A percentile compares a stretch with the other conserved stretches of the same genome.
phyloP scores from a whole-genome alignment of 2,888 invertebrate genomes.

The Congeria kusceri region DNA sequence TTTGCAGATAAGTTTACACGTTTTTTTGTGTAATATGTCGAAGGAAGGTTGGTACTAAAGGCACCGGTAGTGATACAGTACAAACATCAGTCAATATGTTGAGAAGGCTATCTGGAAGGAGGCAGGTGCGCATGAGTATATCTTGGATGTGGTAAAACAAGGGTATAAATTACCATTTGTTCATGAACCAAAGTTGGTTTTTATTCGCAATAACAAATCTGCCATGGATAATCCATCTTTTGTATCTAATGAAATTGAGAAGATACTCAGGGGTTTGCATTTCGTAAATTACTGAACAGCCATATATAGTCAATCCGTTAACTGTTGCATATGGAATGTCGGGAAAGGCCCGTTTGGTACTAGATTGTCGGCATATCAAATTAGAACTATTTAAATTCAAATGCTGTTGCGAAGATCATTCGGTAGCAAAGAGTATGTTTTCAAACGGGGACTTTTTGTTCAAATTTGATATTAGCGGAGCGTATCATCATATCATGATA shows the following conservation, averaged over 20 bases:
- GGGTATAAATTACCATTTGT: slow-evolving; percentile 34
- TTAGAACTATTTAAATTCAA: slow-evolving; percentile 25
- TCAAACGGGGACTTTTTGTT: slow-evolving; percentile 25
- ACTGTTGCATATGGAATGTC: slow-evolving; percentile 31
- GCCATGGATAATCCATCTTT: slow-evolving; percentile 24
- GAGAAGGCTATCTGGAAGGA: slow-evolving; percentile 21
- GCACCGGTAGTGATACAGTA: background rate
- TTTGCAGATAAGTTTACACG: slow-evolving; percentile 22
- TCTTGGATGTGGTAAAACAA: slow-evolving; percentile 16
- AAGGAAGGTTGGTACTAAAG: background rate
- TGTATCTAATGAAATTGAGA: slow-evolving; percentile 26
- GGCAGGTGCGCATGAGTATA: slow-evolving; percentile 8
- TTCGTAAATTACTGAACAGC: slow-evolving; percentile 1
- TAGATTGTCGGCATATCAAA: slow-evolving; percentile 39
- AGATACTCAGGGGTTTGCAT: slow-evolving; percentile 23
- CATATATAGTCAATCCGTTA: slow-evolving; percentile 32
- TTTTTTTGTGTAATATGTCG: background rate
- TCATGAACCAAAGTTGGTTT: background rate
- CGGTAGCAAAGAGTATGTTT: slow-evolving; percentile 35
- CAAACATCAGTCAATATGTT: slow-evolving; percentile 26
- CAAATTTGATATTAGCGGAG: slow-evolving; percentile 32
- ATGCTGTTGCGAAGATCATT: slow-evolving; percentile 27
- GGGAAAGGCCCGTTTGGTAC: slow-evolving; percentile 30
- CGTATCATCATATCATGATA: slow-evolving; percentile 38
- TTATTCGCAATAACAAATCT: slow-evolving; percentile 36